These are phyloP conservation scores for Chromis chromis DNA, from an alignment of 2,797 vertebrate species.

Conservation along the genomic window DNA sequence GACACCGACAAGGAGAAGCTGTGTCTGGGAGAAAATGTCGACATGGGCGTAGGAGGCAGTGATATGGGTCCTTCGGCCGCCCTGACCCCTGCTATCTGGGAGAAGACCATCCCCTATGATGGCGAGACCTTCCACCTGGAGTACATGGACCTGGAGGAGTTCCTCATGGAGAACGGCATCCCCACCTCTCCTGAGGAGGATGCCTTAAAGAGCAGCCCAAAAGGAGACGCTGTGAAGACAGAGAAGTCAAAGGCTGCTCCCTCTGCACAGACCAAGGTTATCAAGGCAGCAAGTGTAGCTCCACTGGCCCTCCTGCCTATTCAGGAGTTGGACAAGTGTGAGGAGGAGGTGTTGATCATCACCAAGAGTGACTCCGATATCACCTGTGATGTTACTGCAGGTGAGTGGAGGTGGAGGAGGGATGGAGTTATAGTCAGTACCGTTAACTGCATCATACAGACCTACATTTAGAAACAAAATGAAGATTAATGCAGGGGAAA, in stretches of 20 bases:
- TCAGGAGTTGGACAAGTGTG: conserved; percentile 84
- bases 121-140: conserved; percentile 96
- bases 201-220: conserved; percentile 28
- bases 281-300: conserved; percentile 13
- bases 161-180: conserved; percentile 96
- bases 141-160: conserved; percentile 99
- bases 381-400: conserved; percentile 69
- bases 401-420: conserved; percentile 61
- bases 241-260: conserved; percentile 29
- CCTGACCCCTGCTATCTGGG: conserved; percentile 97
- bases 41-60: conserved; percentile 60
- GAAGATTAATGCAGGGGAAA: too few relatives aligned
- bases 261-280: background rate
- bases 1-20: conserved; percentile 85
- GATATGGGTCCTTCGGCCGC: conserved; percentile 90
- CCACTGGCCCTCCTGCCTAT: conserved; percentile 85
- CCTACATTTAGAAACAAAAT: background rate
- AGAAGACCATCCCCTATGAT: conserved; percentile 97
- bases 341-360: conserved; percentile 77
- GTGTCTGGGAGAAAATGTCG: conserved; percentile 61
- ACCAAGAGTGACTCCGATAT: conserved; percentile 54
- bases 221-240: conserved; percentile 62
- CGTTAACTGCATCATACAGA: background rate
- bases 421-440: background rate
- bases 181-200: conserved; percentile 73